phyloP scores from a whole-genome alignment of 1,140 invertebrate species.

The Drosophila athabasca region DNA sequence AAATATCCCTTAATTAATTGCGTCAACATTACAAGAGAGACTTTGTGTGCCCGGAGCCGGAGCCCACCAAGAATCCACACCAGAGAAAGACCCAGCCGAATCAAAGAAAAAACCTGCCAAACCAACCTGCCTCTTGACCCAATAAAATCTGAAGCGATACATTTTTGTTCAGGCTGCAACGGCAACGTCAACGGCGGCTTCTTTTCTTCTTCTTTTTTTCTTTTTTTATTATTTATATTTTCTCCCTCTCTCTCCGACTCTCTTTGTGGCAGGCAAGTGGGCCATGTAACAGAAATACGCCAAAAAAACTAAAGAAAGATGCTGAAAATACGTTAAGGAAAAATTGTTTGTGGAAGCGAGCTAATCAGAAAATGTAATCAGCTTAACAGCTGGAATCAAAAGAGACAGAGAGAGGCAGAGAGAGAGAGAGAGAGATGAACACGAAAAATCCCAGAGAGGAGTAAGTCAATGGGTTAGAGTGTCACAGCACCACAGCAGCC shows the following conservation, averaged over 20 bases:
- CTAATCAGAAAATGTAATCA: slow-evolving; percentile 71
- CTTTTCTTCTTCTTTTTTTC: slow-evolving; percentile 1
- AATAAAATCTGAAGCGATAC: slow-evolving; percentile 66
- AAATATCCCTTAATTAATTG: slow-evolving; percentile 54
- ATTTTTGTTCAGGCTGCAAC: slow-evolving; percentile 50
- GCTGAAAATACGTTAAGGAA: slow-evolving; percentile 19
- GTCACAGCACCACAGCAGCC: slow-evolving; percentile 6
- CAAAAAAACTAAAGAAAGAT: slow-evolving; percentile 29
- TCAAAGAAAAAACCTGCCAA: slow-evolving; percentile 28
- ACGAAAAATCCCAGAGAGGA: slow-evolving; percentile 8
- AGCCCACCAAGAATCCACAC: slow-evolving; percentile 57
- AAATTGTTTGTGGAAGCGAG: slow-evolving; percentile 41
- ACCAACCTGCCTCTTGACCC: slow-evolving; percentile 68
- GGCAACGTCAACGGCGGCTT: slow-evolving; percentile 28
- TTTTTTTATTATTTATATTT: slow-evolving; percentile 44
- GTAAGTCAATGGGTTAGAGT: slow-evolving; percentile 44
- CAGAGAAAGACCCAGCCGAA: slow-evolving; percentile 2
- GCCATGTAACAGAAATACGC: slow-evolving; percentile 67
- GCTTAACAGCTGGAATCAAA: slow-evolving; percentile 34
- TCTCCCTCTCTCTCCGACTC: neutral
- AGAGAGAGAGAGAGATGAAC: slow-evolving; percentile 1
- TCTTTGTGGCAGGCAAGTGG: slow-evolving; percentile 56
- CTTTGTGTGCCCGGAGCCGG: slow-evolving; percentile 2
- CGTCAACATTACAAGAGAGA: slow-evolving; percentile 34
- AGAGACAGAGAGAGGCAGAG: slow-evolving; percentile 8